phyloP scores from a whole-genome alignment of 2,113 vertebrate genomes.

The Strigops habroptila region DNA sequence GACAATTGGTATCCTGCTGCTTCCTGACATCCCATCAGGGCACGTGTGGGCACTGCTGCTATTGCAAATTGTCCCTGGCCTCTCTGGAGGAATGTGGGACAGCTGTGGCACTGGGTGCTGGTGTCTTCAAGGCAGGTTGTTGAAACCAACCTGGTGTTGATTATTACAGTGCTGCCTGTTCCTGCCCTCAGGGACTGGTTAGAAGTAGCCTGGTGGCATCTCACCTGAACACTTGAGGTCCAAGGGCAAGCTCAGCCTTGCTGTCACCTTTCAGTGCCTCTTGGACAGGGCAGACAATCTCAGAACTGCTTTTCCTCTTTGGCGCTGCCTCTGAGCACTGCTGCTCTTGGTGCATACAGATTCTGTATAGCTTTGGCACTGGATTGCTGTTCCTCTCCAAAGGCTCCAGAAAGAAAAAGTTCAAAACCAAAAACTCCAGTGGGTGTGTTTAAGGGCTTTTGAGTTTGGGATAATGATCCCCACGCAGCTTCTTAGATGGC shows the following conservation, averaged over 20 bases:
- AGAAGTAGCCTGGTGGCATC: neutral
- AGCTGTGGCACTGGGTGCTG: neutral
- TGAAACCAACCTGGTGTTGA: neutral
- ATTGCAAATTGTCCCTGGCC: neutral
- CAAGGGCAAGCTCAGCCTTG: neutral
- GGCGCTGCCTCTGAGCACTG: neutral
- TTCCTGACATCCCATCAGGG: neutral
- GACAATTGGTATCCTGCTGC: neutral
- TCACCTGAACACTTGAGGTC: neutral
- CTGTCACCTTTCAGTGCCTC: neutral
- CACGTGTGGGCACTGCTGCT: neutral
- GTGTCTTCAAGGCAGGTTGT: neutral
- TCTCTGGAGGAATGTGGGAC: neutral
- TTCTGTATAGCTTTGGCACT: slow-evolving; percentile 2
- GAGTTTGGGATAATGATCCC: neutral
- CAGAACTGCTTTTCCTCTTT: neutral
- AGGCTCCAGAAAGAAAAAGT: slow-evolving; percentile 9
- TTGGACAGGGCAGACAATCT: neutral
- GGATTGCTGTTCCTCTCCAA: slow-evolving; percentile 16
- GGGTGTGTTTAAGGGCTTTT: slow-evolving; percentile 48
- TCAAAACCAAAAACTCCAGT: slow-evolving; percentile 67
- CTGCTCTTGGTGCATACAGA: neutral
- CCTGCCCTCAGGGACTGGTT: neutral
- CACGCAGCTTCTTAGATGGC: neutral
- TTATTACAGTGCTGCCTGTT: neutral